These are phyloP conservation scores for Passer montanus DNA, from an alignment of 2,113 vertebrate species.

Conservation along the genomic window DNA sequence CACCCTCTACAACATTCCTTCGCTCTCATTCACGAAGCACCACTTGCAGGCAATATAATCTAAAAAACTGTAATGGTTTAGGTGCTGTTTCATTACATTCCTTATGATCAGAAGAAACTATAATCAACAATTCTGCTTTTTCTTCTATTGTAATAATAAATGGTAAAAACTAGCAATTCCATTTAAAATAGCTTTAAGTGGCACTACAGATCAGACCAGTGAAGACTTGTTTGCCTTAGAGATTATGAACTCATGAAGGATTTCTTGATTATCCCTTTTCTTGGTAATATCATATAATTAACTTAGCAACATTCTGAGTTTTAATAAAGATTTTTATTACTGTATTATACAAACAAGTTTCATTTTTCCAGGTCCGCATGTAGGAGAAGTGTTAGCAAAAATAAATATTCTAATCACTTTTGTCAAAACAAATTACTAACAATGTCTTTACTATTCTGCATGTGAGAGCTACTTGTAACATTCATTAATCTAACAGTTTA, in stretches of 20 bases:
- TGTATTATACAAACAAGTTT: slow-evolving; percentile 55
- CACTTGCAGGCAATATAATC: not conserved
- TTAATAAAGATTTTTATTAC: slow-evolving; percentile 57
- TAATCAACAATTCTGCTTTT: not conserved
- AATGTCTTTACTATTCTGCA: slow-evolving; percentile 59
- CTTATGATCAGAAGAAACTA: not conserved
- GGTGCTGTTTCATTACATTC: not conserved
- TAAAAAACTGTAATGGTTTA: not conserved
- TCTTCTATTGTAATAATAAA: not conserved
- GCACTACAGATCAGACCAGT: not conserved
- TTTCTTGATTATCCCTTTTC: slow-evolving; percentile 48
- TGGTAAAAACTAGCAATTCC: slow-evolving; percentile 6
- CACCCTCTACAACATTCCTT: not conserved
- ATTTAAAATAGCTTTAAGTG: slow-evolving; percentile 32
- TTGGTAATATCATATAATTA: slow-evolving; percentile 50
- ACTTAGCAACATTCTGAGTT: slow-evolving; percentile 41
- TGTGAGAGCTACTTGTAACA: slow-evolving; percentile 44
- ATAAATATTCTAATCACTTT: slow-evolving; percentile 71
- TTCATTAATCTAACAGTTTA: slow-evolving; percentile 71
- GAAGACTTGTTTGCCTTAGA: slow-evolving; percentile 38
- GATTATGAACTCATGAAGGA: slow-evolving; percentile 32
- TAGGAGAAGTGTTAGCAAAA: slow-evolving; percentile 57
- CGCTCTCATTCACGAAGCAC: not conserved
- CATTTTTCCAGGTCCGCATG: slow-evolving; percentile 4
- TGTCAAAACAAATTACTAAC: slow-evolving; percentile 68